These are phyloP conservation scores for Trissonchulus latispiculum DNA, from an alignment of 2,888 invertebrate species.

Conservation along the genomic window DNA sequence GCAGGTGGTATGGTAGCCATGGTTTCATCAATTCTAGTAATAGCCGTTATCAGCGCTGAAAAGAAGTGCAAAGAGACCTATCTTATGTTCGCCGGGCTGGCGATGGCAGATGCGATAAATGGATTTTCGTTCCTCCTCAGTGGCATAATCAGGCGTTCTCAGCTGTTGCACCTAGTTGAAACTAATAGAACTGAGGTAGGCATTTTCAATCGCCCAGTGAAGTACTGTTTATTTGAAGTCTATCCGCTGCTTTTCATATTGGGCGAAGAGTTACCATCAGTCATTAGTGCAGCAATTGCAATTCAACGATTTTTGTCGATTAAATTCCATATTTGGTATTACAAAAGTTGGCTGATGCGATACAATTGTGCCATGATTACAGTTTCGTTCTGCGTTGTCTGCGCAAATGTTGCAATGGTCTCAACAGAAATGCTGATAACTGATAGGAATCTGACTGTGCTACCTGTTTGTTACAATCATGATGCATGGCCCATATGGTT, in stretches of 20 bases:
- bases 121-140: neutral
- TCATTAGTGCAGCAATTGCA: neutral
- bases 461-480: neutral
- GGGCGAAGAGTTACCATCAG: neutral
- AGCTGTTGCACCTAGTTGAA: neutral
- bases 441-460: too few relatives aligned
- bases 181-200: too few relatives aligned
- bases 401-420: neutral
- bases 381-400: neutral
- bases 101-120: neutral
- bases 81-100: neutral
- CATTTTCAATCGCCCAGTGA: neutral
- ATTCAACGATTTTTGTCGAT: neutral
- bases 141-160: neutral
- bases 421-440: neutral
- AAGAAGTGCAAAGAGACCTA: too few relatives aligned
- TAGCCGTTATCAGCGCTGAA: too few relatives aligned
- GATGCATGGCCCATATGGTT: neutral
- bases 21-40: too few relatives aligned
- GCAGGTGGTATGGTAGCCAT: too few relatives aligned
- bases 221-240: neutral
- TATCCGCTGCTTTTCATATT: neutral
- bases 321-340: neutral
- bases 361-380: neutral
- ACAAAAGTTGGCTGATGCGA: neutral